These are phyloP conservation scores for Dromococcyx pavoninus DNA, from an alignment of 2,797 vertebrate species.

Conservation along the genomic window DNA sequence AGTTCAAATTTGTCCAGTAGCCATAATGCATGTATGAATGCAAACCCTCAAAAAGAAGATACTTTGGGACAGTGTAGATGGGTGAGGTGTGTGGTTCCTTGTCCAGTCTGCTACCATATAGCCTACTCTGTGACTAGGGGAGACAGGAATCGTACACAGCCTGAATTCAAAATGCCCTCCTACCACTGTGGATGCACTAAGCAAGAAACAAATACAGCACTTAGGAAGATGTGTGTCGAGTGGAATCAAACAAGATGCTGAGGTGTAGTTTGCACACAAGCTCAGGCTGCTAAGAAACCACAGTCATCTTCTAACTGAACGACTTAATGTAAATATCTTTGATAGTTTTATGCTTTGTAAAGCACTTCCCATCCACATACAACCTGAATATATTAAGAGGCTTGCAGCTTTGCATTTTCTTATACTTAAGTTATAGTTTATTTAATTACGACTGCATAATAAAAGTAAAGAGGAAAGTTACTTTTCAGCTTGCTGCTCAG, in stretches of 20 bases:
- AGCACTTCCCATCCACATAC: background rate
- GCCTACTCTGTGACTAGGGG: background rate
- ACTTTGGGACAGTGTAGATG: background rate
- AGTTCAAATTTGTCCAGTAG: background rate
- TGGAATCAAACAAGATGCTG: background rate
- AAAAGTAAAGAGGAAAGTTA: background rate
- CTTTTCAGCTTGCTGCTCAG: background rate
- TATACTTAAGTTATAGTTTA: background rate
- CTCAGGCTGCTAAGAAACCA: background rate
- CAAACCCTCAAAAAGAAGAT: background rate
- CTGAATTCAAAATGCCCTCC: background rate
- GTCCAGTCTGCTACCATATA: fast-evolving
- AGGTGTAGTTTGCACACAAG: background rate
- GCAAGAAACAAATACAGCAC: background rate
- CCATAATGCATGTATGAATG: background rate
- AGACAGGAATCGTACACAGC: background rate
- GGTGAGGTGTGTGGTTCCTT: background rate
- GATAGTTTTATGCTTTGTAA: background rate
- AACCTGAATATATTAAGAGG: background rate
- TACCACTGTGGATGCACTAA: background rate
- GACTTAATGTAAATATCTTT: background rate
- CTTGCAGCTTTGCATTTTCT: background rate
- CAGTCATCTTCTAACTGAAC: background rate
- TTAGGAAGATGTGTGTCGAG: background rate
- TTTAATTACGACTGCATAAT: background rate